A percentile compares a stretch with the other conserved stretches of the same genome.
Conservation (phyloP, 2,113 vertebrate genomes). For the Miniopterus natalensis region DNA sequence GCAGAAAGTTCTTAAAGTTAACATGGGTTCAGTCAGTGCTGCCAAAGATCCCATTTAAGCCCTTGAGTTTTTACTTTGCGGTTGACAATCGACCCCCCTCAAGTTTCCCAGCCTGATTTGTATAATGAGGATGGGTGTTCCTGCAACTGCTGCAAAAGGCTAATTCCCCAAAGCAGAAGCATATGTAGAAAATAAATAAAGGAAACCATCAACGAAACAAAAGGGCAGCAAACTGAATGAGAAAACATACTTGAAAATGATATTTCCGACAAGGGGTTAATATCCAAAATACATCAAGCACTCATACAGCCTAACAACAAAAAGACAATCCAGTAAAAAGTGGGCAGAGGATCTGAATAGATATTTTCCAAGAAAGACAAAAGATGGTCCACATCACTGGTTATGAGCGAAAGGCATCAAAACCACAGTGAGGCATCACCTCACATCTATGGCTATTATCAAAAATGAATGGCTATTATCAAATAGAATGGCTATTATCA, state of each 20-base stretch:
- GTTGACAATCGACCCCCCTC: neutral
- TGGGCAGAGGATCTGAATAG: neutral
- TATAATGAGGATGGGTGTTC: neutral
- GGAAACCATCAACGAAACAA: neutral
- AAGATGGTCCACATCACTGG: neutral
- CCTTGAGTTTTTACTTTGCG: neutral
- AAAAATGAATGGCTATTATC: neutral
- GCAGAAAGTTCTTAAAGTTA: conserved; percentile 19
- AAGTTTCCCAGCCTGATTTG: neutral
- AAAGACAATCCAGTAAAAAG: neutral
- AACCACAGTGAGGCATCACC: neutral
- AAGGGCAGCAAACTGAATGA: neutral
- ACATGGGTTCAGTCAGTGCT: neutral
- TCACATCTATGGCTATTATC: neutral
- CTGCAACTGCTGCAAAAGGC: neutral
- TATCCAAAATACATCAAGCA: neutral
- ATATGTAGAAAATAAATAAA: neutral
- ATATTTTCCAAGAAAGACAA: neutral
- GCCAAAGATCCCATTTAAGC: neutral
- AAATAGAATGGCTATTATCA: neutral
- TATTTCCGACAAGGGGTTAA: neutral
- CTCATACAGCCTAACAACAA: neutral
- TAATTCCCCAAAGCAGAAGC: neutral
- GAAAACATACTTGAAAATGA: neutral
- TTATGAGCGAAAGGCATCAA: neutral